A percentile compares a stretch with the other conserved stretches of the same genome.
These are phyloP conservation scores for Rotaria macrura DNA, from an alignment of 2,888 invertebrate species.

Conservation along the genomic window DNA sequence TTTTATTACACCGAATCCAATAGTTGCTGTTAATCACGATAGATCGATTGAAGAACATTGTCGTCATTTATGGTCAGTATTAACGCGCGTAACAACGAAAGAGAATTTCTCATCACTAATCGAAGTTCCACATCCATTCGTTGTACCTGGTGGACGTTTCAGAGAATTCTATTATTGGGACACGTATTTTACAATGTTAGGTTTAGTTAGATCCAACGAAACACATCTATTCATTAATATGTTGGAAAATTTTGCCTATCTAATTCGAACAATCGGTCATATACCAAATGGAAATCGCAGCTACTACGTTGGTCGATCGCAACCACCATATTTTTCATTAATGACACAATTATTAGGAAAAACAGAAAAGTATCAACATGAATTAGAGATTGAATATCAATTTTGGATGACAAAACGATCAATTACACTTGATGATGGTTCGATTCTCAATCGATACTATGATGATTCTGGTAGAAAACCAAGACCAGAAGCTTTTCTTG, in stretches of 20 bases:
- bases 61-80: not conserved
- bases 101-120: not conserved
- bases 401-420: constrained; percentile 62
- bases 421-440: not conserved
- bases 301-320: constrained; percentile 59
- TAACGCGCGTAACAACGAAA: not conserved
- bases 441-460: not conserved
- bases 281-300: constrained; percentile 80
- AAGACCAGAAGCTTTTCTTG: constrained; percentile 70
- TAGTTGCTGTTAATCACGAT: too few relatives aligned
- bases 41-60: constrained; percentile 7
- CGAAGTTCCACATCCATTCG: constrained; percentile 34
- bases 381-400: constrained; percentile 52
- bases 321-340: constrained; percentile 52
- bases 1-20: not conserved
- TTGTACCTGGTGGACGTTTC: constrained; percentile 65
- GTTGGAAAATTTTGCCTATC: constrained; percentile 70
- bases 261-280: constrained; percentile 58
- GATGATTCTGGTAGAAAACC: not conserved
- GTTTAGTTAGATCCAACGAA: constrained; percentile 76
- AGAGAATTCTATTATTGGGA: constrained; percentile 72
- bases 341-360: constrained; percentile 57
- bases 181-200: constrained; percentile 81
- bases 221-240: constrained; percentile 65
- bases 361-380: not conserved